Base-by-base conservation (phyloP, 2,797 vertebrate species). In the Gadopsis marmoratus region DNA sequence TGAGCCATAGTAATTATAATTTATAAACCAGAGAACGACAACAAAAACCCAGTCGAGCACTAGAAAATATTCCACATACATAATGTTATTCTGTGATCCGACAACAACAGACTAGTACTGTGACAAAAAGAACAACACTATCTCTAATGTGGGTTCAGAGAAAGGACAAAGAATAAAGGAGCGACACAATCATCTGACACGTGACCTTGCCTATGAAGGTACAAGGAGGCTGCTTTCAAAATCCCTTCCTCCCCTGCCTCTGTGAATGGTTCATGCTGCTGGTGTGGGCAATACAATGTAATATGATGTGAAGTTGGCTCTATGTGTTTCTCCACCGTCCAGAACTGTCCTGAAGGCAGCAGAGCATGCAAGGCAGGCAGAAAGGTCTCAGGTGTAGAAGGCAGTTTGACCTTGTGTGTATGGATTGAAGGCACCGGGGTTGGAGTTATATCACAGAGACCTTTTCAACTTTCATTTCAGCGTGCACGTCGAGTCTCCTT, bases 221-320 rank as follows among this genome's bases (percentile, higher is more conserved):
- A 70, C 35, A 35, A 50, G n/a, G n/a, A 78, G 10, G 71, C 70
- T 61, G 67, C 56, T 72, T 71, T 68, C 71, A 70, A 43, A 79
- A 60, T 7, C 21, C 16, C 3, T 19, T 50, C 66, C 56, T 81
- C 66, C 26, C 16, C 54, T 60, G 58, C 62, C 76, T 59, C 54
- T 79, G 74, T 37, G 66, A 86, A 67, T 1, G 23, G 68, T 76
- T 71, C 65, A 39, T 54, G 74, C 71, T 84, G 68, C 59, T 51
- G 16, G 66, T 73, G 59, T 61, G 66, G 69, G 60, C 47, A 39
- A 48, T 39, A 64, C 75, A 76, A 64, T 8, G 4, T 86, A 69
- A 89, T 79, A 59, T 84, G 76, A 91, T 82, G 84, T 90, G 86
- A 91, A 85, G 89, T 67, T 82, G 83, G 67, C 69, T 67, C 35